These are phyloP conservation scores for Nipponacmea schrenckii DNA, from an alignment of 2,888 invertebrate species.

Conservation along the genomic window DNA sequence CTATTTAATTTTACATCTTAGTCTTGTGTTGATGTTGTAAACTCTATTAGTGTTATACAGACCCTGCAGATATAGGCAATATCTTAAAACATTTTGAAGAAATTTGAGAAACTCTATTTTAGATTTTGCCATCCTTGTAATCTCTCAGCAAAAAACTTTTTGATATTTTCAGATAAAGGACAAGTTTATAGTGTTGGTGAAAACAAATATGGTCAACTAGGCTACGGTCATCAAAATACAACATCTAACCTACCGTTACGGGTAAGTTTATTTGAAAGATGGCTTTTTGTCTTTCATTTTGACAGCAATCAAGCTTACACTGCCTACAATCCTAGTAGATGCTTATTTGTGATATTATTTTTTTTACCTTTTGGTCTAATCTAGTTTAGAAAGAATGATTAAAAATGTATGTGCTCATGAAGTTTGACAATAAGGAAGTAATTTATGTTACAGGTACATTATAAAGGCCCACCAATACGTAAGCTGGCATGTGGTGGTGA, in stretches of 20 bases:
- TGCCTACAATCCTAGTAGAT: too few relatives aligned
- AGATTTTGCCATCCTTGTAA: too few relatives aligned
- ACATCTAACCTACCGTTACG: slow-evolving; percentile 70
- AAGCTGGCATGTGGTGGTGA: slow-evolving; percentile 92
- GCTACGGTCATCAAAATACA: slow-evolving; percentile 77
- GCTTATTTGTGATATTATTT: too few relatives aligned
- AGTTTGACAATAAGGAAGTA: background rate
- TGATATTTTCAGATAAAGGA: slow-evolving; percentile 76
- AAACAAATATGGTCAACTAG: slow-evolving; percentile 92
- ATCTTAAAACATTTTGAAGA: too few relatives aligned
- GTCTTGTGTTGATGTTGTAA: background rate
- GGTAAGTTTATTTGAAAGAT: slow-evolving; percentile 52
- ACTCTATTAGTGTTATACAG: background rate
- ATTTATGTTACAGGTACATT: slow-evolving; percentile 46
- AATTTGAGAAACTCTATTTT: too few relatives aligned
- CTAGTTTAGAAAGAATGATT: too few relatives aligned
- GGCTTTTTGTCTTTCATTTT: too few relatives aligned
- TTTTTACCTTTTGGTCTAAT: too few relatives aligned
- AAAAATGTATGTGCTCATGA: too few relatives aligned
- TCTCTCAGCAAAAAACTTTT: background rate
- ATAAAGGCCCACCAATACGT: slow-evolving; percentile 82
- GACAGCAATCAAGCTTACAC: too few relatives aligned
- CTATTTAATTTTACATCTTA: background rate
- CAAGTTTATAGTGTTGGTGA: slow-evolving; percentile 90
- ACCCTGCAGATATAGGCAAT: background rate